A percentile compares a stretch with the other conserved stretches of the same genome.
These are phyloP conservation scores for Lypha dubia DNA, from an alignment of 2,888 invertebrate species.

Conservation along the genomic window DNA sequence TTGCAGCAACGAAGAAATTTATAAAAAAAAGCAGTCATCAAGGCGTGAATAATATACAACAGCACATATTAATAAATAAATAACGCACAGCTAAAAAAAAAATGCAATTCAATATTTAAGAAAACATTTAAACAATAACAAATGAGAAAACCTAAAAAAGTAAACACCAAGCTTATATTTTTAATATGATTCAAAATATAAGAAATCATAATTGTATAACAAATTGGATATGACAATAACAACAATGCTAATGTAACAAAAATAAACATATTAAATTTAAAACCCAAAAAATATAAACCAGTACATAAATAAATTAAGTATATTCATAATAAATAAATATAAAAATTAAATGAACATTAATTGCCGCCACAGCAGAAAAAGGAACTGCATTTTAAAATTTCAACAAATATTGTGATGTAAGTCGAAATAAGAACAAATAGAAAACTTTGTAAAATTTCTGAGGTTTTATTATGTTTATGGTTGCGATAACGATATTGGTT, in stretches of 20 bases:
- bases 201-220: conserved; percentile 38
- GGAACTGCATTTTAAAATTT: conserved; percentile 33
- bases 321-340: conserved; percentile 20
- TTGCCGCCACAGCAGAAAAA: conserved; percentile 51
- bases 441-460: not conserved
- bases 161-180: conserved; percentile 74
- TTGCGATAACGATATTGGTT: no score
- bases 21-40: conserved; percentile 26
- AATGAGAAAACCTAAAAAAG: conserved; percentile 78
- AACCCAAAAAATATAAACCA: conserved; percentile 28
- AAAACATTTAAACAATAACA: conserved; percentile 70
- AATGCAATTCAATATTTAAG: conserved; percentile 52
- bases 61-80: conserved; percentile 49
- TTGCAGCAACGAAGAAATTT: conserved; percentile 19
- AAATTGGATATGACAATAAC: conserved; percentile 39
- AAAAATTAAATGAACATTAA: not conserved
- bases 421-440: conserved; percentile 51
- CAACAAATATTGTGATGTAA: conserved; percentile 77
- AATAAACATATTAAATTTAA: conserved; percentile 49
- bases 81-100: conserved; percentile 32
- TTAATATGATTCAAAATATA: conserved; percentile 63
- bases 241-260: not conserved
- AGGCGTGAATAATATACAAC: conserved; percentile 59
- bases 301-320: conserved; percentile 18
- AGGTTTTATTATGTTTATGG: not conserved